Percentiles rank a stretch among this genome's conserved stretches.
Evolutionary conservation across 2,113 vertebrate species (phyloP).

Genomic region (Columba livia): DNA sequence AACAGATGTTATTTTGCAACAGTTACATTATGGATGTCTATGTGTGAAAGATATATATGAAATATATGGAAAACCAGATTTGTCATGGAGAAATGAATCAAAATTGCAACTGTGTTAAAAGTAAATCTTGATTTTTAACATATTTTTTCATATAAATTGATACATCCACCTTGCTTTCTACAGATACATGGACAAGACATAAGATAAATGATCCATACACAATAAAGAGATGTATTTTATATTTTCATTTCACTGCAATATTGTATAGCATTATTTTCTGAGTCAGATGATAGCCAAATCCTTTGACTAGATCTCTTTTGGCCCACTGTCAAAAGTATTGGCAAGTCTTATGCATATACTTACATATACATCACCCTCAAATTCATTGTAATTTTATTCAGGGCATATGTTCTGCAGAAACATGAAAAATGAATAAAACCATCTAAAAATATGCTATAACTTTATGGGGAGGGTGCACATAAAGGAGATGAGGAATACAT

Average conservation of each 20-base stretch:
- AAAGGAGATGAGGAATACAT: background rate
- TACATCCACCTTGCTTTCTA: background rate
- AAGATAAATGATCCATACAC: background rate
- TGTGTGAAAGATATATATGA: background rate
- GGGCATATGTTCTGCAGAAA: background rate
- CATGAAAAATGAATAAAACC: background rate
- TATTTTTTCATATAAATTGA: background rate
- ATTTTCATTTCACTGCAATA: background rate
- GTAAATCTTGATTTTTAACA: background rate
- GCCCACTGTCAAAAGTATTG: background rate
- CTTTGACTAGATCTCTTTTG: background rate
- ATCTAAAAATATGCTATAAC: background rate
- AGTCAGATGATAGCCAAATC: background rate
- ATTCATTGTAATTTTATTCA: background rate
- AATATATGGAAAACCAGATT: background rate
- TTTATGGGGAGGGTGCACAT: fast-evolving
- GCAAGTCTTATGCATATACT: background rate
- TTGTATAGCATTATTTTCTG: background rate
- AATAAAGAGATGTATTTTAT: background rate
- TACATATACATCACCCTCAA: background rate
- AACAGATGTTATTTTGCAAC: background rate
- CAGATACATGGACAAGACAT: background rate
- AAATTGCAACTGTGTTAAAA: background rate
- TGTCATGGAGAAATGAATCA: background rate
- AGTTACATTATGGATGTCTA: background rate